Percentiles rank a stretch among this genome's conserved stretches.
phyloP scores from a whole-genome alignment of 2,113 vertebrate genomes.

The Peromyscus leucopus region DNA sequence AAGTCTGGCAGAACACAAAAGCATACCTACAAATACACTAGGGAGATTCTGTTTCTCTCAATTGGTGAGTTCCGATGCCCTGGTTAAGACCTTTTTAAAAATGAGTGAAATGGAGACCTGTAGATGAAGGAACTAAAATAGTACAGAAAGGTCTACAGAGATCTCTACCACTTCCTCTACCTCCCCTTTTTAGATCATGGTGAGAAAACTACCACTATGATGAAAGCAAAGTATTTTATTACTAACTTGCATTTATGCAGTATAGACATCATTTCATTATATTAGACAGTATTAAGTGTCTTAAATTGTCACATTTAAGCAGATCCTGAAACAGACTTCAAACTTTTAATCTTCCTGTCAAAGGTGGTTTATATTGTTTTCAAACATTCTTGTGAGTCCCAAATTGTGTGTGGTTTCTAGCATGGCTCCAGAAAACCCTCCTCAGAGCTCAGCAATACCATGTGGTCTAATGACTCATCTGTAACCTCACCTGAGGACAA shows the following conservation, averaged over 20 bases:
- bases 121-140: not conserved
- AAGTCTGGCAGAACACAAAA: not conserved
- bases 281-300: not conserved
- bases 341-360: not conserved
- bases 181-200: not conserved
- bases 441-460: too few species aligned
- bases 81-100: not conserved
- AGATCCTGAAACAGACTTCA: conserved; percentile 1
- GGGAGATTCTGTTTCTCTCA: conserved; percentile 6
- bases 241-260: not conserved
- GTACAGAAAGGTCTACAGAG: not conserved
- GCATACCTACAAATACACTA: not conserved
- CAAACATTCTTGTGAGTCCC: not conserved
- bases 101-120: not conserved
- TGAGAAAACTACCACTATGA: not conserved
- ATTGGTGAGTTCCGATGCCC: not conserved
- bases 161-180: not conserved
- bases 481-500: not conserved
- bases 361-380: not conserved
- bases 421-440: not conserved
- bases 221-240: not conserved
- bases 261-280: not conserved
- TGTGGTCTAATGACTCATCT: not conserved
- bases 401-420: not conserved
- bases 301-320: not conserved